Percentiles rank a stretch among this genome's conserved stretches.
phyloP scores from a whole-genome alignment of 2,797 vertebrate species.

The Anas bernieri region DNA sequence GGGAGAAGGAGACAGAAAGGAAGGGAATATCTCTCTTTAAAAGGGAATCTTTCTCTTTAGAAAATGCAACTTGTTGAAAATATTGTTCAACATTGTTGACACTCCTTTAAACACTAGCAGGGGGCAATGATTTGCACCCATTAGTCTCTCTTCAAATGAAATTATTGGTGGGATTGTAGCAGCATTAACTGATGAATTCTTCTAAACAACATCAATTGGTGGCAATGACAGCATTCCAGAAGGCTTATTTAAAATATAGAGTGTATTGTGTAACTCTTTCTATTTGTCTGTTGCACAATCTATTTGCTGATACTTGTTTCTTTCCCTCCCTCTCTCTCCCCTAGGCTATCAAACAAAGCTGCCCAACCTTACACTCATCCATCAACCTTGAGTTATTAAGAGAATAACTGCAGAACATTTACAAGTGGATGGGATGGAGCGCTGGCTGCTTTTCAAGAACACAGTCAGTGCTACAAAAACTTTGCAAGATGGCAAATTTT shows the following conservation, averaged over 20 bases:
- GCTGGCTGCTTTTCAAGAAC: slow-evolving; percentile 73
- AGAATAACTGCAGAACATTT: slow-evolving; percentile 68
- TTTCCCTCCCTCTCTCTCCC: slow-evolving; percentile 55
- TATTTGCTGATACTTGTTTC: slow-evolving; percentile 72
- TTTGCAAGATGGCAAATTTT: slow-evolving; percentile 68
- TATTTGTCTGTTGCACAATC: slow-evolving; percentile 71
- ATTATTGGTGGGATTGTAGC: not conserved
- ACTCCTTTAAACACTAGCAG: not conserved
- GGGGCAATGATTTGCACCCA: not conserved
- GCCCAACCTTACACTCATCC: slow-evolving; percentile 63
- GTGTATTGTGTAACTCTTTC: slow-evolving; percentile 51
- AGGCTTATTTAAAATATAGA: slow-evolving; percentile 45
- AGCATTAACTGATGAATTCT: slow-evolving; percentile 33
- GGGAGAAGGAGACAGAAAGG: not conserved
- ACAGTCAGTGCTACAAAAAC: slow-evolving; percentile 46
- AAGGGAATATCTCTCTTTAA: not conserved
- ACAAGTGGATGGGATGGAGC: slow-evolving; percentile 62
- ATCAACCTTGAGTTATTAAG: slow-evolving; percentile 69
- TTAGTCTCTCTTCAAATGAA: slow-evolving; percentile 5
- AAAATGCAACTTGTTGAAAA: not conserved
- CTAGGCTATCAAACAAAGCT: slow-evolving; percentile 71
- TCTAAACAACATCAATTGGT: slow-evolving; percentile 21
- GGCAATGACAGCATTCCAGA: slow-evolving; percentile 56
- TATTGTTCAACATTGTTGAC: not conserved
- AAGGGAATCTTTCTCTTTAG: not conserved